Percentiles rank a stretch among this genome's conserved stretches.
These are phyloP conservation scores for Glossophaga mutica DNA, from an alignment of 2,797 vertebrate species.

Conservation along the genomic window DNA sequence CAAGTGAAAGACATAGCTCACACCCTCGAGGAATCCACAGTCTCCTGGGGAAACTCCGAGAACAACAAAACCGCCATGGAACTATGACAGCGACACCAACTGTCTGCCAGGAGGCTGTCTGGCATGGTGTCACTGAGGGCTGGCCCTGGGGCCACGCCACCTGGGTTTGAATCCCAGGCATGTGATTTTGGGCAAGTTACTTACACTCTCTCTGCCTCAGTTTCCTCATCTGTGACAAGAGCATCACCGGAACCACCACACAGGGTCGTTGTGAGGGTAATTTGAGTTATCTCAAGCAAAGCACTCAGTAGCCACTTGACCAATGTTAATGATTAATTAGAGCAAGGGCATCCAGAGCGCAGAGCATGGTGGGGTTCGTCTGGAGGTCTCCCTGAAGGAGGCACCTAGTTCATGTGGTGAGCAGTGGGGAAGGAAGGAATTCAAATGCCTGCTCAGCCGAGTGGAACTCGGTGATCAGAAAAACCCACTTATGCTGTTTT, in stretches of 20 bases:
- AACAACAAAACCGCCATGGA: conserved; percentile 15
- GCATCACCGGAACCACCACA: neutral
- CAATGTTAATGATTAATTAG: neutral
- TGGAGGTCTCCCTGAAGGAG: neutral
- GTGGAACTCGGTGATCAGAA: neutral
- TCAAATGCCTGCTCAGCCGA: neutral
- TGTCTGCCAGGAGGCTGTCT: neutral
- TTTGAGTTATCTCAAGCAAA: neutral
- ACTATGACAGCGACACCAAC: neutral
- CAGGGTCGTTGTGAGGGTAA: neutral
- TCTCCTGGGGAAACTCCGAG: neutral
- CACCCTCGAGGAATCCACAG: neutral
- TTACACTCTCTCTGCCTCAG: neutral
- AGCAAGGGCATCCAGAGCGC: neutral
- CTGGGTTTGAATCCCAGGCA: neutral
- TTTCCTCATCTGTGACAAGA: neutral
- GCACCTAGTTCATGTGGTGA: neutral
- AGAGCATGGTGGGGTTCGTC: neutral
- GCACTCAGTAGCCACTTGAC: neutral
- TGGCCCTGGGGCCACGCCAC: neutral
- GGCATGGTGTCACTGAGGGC: neutral
- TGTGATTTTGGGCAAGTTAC: neutral
- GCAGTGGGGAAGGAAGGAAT: neutral
- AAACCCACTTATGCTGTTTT: conserved; percentile 15
- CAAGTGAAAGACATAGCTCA: neutral